These are phyloP conservation scores for Ochropleura plecta DNA, from an alignment of 2,888 invertebrate genomes.

Conservation along the genomic window DNA sequence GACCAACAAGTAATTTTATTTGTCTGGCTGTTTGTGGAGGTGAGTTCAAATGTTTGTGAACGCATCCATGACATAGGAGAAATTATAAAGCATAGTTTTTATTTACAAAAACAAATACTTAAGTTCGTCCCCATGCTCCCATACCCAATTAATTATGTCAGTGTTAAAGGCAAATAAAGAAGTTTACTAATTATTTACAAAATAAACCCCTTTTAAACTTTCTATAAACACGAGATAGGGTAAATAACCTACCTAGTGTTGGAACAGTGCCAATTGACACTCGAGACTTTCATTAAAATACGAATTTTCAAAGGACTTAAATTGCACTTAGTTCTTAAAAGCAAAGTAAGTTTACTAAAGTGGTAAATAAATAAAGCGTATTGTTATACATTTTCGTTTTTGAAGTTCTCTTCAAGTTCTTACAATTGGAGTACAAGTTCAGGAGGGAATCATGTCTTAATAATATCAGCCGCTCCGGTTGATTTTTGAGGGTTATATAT, in stretches of 20 bases:
- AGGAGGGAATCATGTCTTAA: background rate
- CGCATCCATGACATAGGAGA: no score
- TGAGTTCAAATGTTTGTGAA: no score
- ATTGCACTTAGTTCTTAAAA: constrained; percentile 35
- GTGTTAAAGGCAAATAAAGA: background rate
- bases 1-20: no score
- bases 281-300: constrained; percentile 48
- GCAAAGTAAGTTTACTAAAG: constrained; percentile 29
- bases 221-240: constrained; percentile 29
- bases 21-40: no score
- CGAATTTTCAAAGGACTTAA: constrained; percentile 45
- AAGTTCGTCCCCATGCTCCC: no score
- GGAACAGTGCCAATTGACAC: constrained; percentile 40
- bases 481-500: no score
- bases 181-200: background rate
- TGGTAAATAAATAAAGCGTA: constrained; percentile 15
- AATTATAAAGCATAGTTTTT: no score
- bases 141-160: no score
- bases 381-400: constrained; percentile 14
- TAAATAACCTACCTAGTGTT: constrained; percentile 37
- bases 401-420: background rate
- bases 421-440: background rate
- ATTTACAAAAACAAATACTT: no score
- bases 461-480: background rate
- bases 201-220: background rate